Percentiles rank a stretch among this genome's conserved stretches.
These are phyloP conservation scores for Erebia ligea DNA, from an alignment of 2,888 invertebrate species.

Conservation along the genomic window DNA sequence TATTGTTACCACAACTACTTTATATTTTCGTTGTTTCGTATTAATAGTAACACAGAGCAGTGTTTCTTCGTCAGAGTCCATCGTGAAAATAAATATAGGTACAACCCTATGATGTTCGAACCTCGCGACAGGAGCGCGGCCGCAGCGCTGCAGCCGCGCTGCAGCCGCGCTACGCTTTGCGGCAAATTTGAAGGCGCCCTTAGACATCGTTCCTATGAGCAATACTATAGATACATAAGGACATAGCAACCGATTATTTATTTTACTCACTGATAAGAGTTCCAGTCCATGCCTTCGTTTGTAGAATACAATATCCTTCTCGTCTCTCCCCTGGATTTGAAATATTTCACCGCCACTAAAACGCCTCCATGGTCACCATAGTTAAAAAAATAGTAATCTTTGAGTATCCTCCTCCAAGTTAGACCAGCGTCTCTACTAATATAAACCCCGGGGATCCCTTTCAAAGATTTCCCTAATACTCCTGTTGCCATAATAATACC, in stretches of 20 bases:
- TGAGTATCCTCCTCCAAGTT: conserved; percentile 91
- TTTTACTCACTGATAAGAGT: conserved; percentile 80
- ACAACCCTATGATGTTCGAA: too few relatives aligned
- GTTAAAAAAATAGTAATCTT: conserved; percentile 92
- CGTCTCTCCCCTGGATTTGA: conserved; percentile 89
- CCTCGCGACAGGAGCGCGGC: too few relatives aligned
- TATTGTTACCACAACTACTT: too few relatives aligned
- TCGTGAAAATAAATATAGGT: too few relatives aligned
- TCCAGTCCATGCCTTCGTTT: conserved; percentile 94
- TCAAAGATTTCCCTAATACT: conserved; percentile 89
- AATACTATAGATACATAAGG: too few relatives aligned
- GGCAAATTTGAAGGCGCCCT: too few relatives aligned
- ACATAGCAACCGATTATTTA: conserved; percentile 8
- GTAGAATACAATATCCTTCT: conserved; percentile 91
- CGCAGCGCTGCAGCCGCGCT: too few relatives aligned
- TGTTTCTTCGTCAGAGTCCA: too few relatives aligned
- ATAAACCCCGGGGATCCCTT: conserved; percentile 91
- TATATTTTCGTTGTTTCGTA: too few relatives aligned
- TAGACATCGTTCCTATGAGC: too few relatives aligned
- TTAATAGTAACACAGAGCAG: too few relatives aligned
- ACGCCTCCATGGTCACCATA: conserved; percentile 96
- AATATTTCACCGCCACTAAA: conserved; percentile 92
- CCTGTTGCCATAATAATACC: conserved; percentile 95
- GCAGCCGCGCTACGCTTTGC: too few relatives aligned
- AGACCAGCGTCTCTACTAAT: conserved; percentile 92